A percentile compares a stretch with the other conserved stretches of the same genome.
These are phyloP conservation scores for Peribatodes rhomboidaria DNA, from an alignment of 2,888 invertebrate species.

Conservation along the genomic window DNA sequence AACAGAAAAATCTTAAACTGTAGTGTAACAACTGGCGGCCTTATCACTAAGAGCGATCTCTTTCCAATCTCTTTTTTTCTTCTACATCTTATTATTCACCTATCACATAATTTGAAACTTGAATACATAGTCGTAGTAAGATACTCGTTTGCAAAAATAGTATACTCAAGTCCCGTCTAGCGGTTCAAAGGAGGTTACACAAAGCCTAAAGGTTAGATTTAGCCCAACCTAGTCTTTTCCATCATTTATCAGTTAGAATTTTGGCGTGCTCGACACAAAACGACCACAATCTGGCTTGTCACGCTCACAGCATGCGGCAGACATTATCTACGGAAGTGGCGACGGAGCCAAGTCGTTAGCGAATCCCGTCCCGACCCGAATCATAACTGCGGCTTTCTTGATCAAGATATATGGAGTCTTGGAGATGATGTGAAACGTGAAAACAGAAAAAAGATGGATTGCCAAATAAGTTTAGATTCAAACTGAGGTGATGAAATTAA, in stretches of 20 bases:
- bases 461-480: background rate
- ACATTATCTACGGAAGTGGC: conserved; percentile 42
- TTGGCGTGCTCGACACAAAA: conserved; percentile 33
- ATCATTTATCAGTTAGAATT: conserved; percentile 11
- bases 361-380: conserved; percentile 38
- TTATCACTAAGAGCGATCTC: too few relatives aligned
- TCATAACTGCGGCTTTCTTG: conserved; percentile 44
- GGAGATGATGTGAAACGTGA: background rate
- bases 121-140: too few relatives aligned
- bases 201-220: too few relatives aligned
- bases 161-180: too few relatives aligned
- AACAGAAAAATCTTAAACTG: too few relatives aligned
- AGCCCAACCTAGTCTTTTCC: conserved; percentile 25
- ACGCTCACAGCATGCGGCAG: conserved; percentile 39
- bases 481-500: too few relatives aligned
- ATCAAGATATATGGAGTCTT: conserved; percentile 40
- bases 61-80: too few relatives aligned
- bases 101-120: too few relatives aligned
- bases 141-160: too few relatives aligned
- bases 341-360: conserved; percentile 51
- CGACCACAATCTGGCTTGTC: conserved; percentile 43
- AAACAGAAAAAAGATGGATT: background rate
- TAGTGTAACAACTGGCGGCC: too few relatives aligned
- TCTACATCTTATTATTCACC: too few relatives aligned
- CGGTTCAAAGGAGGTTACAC: too few relatives aligned